Base-by-base conservation (phyloP, 1,140 invertebrate genomes). In the Drosophila sp. region DNA sequence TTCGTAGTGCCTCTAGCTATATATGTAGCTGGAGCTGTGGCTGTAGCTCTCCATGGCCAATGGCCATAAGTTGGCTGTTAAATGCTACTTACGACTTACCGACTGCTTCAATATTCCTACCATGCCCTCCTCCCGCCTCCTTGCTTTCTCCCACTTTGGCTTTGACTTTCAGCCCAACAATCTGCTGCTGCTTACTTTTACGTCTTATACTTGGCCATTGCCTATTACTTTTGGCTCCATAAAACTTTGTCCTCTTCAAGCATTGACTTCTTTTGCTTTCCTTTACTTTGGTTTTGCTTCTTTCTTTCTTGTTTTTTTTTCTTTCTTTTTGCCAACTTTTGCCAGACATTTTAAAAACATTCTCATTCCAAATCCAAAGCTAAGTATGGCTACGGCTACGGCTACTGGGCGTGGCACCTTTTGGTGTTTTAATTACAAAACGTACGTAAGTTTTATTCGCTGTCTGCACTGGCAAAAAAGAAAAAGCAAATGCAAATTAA, bases 371-470 rank as follows among this genome's bases (percentile, higher is more conserved):
- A 27, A 27, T 6, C 10, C 10, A 17, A 17, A 17, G 17, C 17
- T 17, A 17, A 17, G 17, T 17, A 10, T 38, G 35, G 3, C 35
- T 38, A 10, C 3, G 35, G 3, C 61, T 64, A 60, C 55, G 50
- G 35, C 74, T 80, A 38, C 35, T 54, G 23, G 83, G 83, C 81
- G 83, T 89, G 83, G 83, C 83, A 87, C 80, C 84, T 87, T 76
- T 89, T 89, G 84, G 76, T 84, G 83, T 87, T 87, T 87, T 87
- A 87, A 87, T 87, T 87, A 87, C 83, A 79, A 83, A 70, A 50
- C 44, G 44, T 50, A 50, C 44, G 35, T 38, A 70, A 89, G 70
- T 83, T 87, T 62, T 55, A 41, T 44, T 38, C 63, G 27, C 63
- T 61, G 55, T 50, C 71, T 56, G 63, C 60, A 62, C 25, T 56